A percentile compares a stretch with the other conserved stretches of the same genome.
These are phyloP conservation scores for Melinaea menophilus DNA, from an alignment of 2,888 invertebrate genomes.

Conservation along the genomic window DNA sequence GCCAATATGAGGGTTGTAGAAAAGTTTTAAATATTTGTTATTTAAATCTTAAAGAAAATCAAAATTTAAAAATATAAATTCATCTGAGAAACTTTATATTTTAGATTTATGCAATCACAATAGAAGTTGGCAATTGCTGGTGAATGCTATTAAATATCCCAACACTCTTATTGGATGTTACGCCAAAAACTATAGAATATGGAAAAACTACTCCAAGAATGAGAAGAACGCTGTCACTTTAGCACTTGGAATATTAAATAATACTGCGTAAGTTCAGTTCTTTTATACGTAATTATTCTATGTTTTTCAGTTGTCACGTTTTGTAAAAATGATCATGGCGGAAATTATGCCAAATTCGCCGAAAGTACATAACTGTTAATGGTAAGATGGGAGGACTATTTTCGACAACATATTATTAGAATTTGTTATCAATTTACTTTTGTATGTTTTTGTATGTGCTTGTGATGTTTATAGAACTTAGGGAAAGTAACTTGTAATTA, in stretches of 20 bases:
- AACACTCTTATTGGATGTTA: slow-evolving; percentile 52
- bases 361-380: too few relatives aligned
- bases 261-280: slow-evolving; percentile 47
- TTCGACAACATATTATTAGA: background rate
- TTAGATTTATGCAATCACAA: slow-evolving; percentile 67
- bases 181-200: slow-evolving; percentile 53
- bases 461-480: too few relatives aligned
- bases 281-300: too few relatives aligned
- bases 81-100: slow-evolving; percentile 23
- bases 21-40: too few relatives aligned
- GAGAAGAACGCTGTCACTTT: slow-evolving; percentile 45
- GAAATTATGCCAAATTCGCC: too few relatives aligned
- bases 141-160: slow-evolving; percentile 52
- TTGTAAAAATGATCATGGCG: too few relatives aligned
- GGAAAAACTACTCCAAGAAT: slow-evolving; percentile 52
- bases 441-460: too few relatives aligned
- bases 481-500: too few relatives aligned
- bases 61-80: background rate
- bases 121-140: slow-evolving; percentile 53
- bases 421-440: background rate
- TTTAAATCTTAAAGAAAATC: background rate
- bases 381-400: too few relatives aligned
- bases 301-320: too few relatives aligned
- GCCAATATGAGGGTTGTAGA: background rate
- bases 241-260: slow-evolving; percentile 44